A percentile compares a stretch with the other conserved stretches of the same genome.
Conservation (phyloP, 2,797 vertebrate genomes). For the Pseudomugil gertrudae region DNA sequence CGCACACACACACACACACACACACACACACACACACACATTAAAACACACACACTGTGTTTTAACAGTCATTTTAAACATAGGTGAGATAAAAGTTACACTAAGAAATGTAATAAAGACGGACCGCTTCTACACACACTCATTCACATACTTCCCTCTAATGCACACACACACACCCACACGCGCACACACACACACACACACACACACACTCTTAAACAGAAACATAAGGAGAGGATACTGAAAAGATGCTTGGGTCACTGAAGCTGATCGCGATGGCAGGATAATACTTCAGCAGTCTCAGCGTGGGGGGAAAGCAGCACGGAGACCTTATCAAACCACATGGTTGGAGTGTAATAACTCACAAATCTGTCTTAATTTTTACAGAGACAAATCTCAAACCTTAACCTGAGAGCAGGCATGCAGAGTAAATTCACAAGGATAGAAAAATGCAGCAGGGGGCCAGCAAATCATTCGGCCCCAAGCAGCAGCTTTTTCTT, state of each 20-base stretch:
- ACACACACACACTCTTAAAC: slow-evolving; percentile 29
- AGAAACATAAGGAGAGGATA: slow-evolving; percentile 58
- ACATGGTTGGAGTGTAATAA: slow-evolving; percentile 20
- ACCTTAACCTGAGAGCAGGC: slow-evolving; percentile 32
- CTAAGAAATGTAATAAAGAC: neutral
- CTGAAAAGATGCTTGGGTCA: slow-evolving; percentile 35
- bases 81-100: slow-evolving; percentile 2
- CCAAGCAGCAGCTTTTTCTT: slow-evolving; percentile 45
- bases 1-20: slow-evolving; percentile 1
- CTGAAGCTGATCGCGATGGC: slow-evolving; percentile 48
- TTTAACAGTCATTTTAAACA: slow-evolving; percentile 45
- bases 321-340: slow-evolving; percentile 32
- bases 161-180: slow-evolving; percentile 8
- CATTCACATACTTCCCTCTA: neutral
- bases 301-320: slow-evolving; percentile 19
- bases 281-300: slow-evolving; percentile 41
- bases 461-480: slow-evolving; percentile 50
- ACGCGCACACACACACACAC: neutral
- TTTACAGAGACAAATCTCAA: slow-evolving; percentile 24
- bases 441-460: slow-evolving; percentile 18
- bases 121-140: slow-evolving; percentile 19
- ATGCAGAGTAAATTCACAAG: slow-evolving; percentile 37
- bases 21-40: slow-evolving; percentile 20
- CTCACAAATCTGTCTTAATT: slow-evolving; percentile 40
- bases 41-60: slow-evolving; percentile 17